phyloP scores from a whole-genome alignment of 2,797 vertebrate species.

The Potorous gilbertii region DNA sequence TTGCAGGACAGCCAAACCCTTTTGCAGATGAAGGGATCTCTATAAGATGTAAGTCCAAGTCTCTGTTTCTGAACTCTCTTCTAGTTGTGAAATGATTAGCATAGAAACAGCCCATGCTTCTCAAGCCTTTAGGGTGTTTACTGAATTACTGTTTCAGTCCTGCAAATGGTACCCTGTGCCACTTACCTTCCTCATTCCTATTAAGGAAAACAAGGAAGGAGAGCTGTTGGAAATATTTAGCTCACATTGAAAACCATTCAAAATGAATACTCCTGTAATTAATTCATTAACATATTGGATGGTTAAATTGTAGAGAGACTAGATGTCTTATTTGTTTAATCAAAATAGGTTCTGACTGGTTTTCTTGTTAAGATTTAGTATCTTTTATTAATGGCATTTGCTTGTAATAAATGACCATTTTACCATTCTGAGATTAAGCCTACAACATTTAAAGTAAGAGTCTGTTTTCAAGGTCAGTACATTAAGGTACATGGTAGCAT shows the following conservation, averaged over 20 bases:
- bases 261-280: constrained; percentile 10
- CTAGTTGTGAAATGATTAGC: neutral
- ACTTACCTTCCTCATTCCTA: neutral
- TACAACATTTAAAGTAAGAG: neutral
- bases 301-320: constrained; percentile 26
- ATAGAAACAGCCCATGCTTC: neutral
- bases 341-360: neutral
- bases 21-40: neutral
- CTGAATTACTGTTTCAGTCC: neutral
- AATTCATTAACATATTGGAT: neutral
- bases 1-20: neutral
- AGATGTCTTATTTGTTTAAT: neutral
- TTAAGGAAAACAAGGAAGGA: neutral
- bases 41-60: neutral
- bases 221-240: neutral
- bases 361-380: constrained; percentile 8
- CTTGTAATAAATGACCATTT: constrained; percentile 7
- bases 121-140: neutral
- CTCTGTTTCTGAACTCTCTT: neutral
- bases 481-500: neutral
- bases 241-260: neutral
- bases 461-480: neutral
- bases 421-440: neutral
- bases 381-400: constrained; percentile 16
- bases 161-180: neutral